Evolutionary conservation across 2,113 vertebrate species (phyloP).

Genomic region (Dicaeum eximium): DNA sequence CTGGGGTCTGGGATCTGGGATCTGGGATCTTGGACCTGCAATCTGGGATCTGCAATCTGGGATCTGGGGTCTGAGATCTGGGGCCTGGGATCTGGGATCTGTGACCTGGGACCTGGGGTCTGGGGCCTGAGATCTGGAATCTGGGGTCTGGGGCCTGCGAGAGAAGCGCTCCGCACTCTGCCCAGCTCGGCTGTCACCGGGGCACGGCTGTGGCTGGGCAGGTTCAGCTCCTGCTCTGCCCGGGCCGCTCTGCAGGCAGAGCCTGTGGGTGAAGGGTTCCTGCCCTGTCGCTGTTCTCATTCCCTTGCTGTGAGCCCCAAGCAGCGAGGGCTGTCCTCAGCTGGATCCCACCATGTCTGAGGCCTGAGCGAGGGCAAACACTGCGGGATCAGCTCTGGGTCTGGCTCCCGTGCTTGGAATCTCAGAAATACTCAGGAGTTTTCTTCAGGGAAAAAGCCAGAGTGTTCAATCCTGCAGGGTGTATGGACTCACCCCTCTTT

Average conservation of each 20-base stretch:
- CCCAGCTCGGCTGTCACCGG: no score
- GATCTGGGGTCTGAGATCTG: no score
- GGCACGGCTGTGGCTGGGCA: not conserved
- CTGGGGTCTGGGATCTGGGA: no score
- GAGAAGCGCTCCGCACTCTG: not conserved
- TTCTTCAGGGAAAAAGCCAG: not conserved
- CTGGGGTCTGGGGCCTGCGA: no score
- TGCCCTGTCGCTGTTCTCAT: no score
- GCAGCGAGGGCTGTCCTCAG: not conserved
- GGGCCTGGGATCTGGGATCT: no score
- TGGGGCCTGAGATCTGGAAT: no score
- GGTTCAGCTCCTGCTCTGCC: not conserved
- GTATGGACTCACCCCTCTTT: not conserved
- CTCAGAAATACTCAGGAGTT: not conserved
- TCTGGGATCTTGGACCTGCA: no score
- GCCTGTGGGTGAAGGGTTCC: not conserved
- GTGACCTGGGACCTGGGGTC: no score
- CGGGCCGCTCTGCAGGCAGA: accelerated
- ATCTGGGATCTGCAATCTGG: no score
- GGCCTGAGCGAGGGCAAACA: accelerated
- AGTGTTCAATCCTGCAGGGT: not conserved
- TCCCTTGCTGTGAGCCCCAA: not conserved
- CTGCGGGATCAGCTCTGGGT: not conserved
- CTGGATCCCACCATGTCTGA: not conserved
- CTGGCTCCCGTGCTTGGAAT: not conserved